Evolutionary conservation across 2,113 vertebrate species (phyloP).

Genomic region (Copsychus sechellarum): DNA sequence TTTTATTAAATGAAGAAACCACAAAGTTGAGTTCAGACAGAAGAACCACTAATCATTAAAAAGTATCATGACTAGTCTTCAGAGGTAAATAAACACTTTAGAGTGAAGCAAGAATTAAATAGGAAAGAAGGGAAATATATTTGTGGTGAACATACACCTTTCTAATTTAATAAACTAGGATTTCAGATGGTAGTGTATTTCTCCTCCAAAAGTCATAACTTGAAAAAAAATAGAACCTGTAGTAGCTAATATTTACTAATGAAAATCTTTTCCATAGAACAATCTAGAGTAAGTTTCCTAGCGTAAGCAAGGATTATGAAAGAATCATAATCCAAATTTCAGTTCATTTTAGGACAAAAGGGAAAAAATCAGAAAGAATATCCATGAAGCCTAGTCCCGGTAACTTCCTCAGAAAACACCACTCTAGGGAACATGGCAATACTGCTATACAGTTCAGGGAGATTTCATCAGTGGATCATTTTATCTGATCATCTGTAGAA

Average conservation of each 20-base stretch:
- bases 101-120: background rate
- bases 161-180: background rate
- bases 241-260: background rate
- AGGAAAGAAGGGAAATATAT: background rate
- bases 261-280: background rate
- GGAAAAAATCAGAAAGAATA: background rate
- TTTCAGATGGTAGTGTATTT: background rate
- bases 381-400: background rate
- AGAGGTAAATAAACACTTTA: background rate
- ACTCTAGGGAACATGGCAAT: background rate
- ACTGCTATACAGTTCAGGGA: background rate
- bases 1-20: conserved; percentile 4
- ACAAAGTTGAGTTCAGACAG: background rate
- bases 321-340: background rate
- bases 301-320: background rate
- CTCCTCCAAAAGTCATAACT: background rate
- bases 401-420: background rate
- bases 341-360: background rate
- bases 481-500: background rate
- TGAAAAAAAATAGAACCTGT: background rate
- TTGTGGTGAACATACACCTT: background rate
- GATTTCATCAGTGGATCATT: background rate
- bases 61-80: background rate
- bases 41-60: background rate
- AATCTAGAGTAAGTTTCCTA: background rate